Conservation (phyloP, 1,140 invertebrate species). For the Leptinotarsa lineolata region DNA sequence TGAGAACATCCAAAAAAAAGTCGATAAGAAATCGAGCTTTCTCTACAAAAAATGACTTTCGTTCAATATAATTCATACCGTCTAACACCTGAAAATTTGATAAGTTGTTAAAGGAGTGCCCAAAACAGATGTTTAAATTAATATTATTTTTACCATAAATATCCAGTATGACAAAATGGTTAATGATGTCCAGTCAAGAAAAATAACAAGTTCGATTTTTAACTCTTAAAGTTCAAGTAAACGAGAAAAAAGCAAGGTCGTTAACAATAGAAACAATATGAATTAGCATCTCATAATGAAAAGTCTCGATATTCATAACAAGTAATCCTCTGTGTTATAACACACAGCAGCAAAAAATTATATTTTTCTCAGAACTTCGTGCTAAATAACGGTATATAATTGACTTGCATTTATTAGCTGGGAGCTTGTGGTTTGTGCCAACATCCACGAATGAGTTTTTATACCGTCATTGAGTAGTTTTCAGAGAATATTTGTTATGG, state of each 20-base stretch:
- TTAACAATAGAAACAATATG: constrained; percentile 32
- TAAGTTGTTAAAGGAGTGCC: too few relatives aligned
- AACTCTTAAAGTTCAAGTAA: constrained; percentile 34
- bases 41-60: too few relatives aligned
- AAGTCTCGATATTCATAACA: background rate
- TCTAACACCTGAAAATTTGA: too few relatives aligned
- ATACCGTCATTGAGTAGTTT: too few relatives aligned
- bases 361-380: background rate
- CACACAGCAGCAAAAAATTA: background rate
- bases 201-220: constrained; percentile 33
- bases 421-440: background rate
- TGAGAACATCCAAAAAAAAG: too few relatives aligned
- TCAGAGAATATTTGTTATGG: too few relatives aligned
- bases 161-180: too few relatives aligned
- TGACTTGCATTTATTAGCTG: background rate
- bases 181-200: constrained; percentile 31
- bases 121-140: too few relatives aligned
- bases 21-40: too few relatives aligned
- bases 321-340: background rate
- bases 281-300: constrained; percentile 33
- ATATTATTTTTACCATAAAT: too few relatives aligned
- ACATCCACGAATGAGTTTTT: too few relatives aligned
- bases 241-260: constrained; percentile 31
- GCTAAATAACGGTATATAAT: background rate
- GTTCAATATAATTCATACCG: too few relatives aligned